phyloP scores from a whole-genome alignment of 2,113 vertebrate species.

The Fulmarus glacialis region DNA sequence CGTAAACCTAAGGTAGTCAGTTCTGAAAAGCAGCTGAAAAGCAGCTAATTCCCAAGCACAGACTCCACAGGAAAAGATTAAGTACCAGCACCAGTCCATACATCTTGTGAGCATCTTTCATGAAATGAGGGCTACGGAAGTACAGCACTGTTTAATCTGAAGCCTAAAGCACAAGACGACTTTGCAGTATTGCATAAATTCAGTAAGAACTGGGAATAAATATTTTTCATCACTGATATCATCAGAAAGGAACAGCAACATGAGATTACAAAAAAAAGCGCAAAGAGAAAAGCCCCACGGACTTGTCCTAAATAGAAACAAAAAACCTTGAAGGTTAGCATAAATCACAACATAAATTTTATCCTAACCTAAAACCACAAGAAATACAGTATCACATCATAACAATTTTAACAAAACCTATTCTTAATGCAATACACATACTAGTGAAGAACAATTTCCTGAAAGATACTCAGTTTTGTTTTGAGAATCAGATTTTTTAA shows the following conservation, averaged over 20 bases:
- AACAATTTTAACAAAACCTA: neutral
- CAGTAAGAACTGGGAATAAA: neutral
- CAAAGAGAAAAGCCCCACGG: neutral
- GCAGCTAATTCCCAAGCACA: neutral
- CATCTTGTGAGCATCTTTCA: neutral
- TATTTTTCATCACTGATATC: neutral
- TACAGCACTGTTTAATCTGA: neutral
- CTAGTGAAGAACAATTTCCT: neutral
- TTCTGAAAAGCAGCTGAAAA: neutral
- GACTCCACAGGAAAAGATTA: neutral
- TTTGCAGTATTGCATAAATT: neutral
- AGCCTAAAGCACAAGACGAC: neutral
- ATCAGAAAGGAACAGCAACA: neutral
- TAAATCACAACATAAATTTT: neutral
- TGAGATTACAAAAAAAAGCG: neutral
- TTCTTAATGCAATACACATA: neutral
- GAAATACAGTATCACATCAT: neutral
- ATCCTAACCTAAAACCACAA: neutral
- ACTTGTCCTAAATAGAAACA: conserved; percentile 5
- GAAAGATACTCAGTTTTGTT: neutral
- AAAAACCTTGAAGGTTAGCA: neutral
- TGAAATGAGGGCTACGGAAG: neutral
- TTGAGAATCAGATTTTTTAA: neutral
- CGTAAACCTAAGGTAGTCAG: neutral
- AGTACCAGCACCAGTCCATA: neutral